Conservation (phyloP, 2,888 invertebrate genomes). For the Nasonia oneida region DNA sequence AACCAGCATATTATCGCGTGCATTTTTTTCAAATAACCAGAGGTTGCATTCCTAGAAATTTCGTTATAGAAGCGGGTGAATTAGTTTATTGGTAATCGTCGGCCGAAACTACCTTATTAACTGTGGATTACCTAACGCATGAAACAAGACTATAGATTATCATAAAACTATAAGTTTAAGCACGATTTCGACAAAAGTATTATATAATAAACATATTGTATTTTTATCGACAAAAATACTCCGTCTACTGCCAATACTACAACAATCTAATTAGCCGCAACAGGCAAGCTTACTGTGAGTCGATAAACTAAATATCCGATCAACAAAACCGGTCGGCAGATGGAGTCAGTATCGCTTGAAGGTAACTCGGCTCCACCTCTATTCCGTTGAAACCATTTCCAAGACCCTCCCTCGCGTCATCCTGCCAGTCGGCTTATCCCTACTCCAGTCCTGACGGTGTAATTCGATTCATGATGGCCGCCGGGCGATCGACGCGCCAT, state of each 20-base stretch:
- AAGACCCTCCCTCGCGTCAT: slow-evolving; percentile 65
- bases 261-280: slow-evolving; percentile 1
- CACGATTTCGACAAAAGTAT: too few relatives aligned
- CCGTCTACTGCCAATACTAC: neutral
- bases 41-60: too few relatives aligned
- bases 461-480: slow-evolving; percentile 76
- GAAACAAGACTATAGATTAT: neutral
- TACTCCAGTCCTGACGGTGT: slow-evolving; percentile 64
- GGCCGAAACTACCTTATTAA: slow-evolving; percentile 7
- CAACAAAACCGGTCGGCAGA: slow-evolving; percentile 39
- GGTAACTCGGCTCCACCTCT: slow-evolving; percentile 70
- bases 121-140: neutral
- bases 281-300: slow-evolving; percentile 47
- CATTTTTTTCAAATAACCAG: too few relatives aligned
- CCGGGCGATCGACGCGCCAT: slow-evolving; percentile 21
- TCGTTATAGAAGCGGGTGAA: neutral
- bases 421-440: neutral
- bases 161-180: too few relatives aligned
- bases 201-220: too few relatives aligned
- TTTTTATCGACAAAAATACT: neutral
- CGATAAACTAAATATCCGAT: slow-evolving; percentile 43
- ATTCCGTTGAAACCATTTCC: slow-evolving; percentile 21
- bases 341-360: slow-evolving; percentile 43
- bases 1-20: too few relatives aligned
- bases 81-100: neutral